A percentile compares a stretch with the other conserved stretches of the same genome.
Evolutionary conservation across 2,888 invertebrate genomes (phyloP).

Genomic region (Dyspetes luteomarginatus): DNA sequence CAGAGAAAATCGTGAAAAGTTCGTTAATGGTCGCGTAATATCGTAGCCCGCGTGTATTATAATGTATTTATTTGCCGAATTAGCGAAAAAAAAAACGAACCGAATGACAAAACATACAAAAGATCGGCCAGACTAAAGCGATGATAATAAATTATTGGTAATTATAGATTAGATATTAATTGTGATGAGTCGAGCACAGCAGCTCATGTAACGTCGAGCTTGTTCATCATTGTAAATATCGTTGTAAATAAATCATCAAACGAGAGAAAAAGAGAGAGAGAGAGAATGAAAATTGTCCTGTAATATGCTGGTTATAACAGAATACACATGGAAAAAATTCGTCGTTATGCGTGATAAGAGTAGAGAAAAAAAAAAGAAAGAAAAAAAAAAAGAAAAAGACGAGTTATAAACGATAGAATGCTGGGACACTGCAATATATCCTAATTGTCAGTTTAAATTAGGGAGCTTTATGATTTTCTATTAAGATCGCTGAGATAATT

Average conservation of each 20-base stretch:
- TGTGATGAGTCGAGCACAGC: conserved; percentile 71
- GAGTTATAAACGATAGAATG: conserved; percentile 70
- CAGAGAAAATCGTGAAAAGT: conserved; percentile 1
- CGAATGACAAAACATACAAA: conserved; percentile 13
- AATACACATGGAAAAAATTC: conserved; percentile 59
- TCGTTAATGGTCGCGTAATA: conserved; percentile 37
- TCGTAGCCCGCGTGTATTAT: conserved; percentile 76
- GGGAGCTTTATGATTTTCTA: conserved; percentile 79
- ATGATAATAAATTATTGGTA: conserved; percentile 80
- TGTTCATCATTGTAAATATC: conserved; percentile 71
- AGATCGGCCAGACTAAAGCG: conserved; percentile 51
- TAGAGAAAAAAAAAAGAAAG: conserved; percentile 50
- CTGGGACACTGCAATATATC: conserved; percentile 83
- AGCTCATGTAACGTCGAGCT: conserved; percentile 32
- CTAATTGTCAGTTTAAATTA: conserved; percentile 81
- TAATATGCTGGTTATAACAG: conserved; percentile 52
- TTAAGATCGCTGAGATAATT: conserved; percentile 64
- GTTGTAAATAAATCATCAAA: conserved; percentile 71
- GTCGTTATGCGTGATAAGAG: conserved; percentile 72
- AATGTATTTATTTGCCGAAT: conserved; percentile 80
- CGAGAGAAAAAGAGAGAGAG: conserved; percentile 5
- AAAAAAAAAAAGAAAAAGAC: conserved; percentile 44
- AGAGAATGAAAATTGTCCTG: conserved; percentile 54
- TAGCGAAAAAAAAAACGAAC: conserved; percentile 34
- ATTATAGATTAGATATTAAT: conserved; percentile 74